Base-by-base conservation (phyloP, 2,888 invertebrate genomes). In the Parasteatoda lunata region DNA sequence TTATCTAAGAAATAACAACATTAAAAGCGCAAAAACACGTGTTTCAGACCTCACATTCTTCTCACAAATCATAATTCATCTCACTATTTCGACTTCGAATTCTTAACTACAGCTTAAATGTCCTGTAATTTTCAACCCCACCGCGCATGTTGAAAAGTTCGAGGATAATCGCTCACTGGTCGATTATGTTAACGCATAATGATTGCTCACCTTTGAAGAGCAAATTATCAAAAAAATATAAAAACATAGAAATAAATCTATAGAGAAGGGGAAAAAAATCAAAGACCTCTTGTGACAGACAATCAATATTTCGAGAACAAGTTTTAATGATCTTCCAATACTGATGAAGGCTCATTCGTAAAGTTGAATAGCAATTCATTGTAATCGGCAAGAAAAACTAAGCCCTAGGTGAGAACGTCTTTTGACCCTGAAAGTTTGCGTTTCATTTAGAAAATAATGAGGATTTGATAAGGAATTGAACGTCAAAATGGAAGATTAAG, bases 131-230 rank as follows among this genome's bases (percentile, higher is more conserved):
- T 81, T 6, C 47, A n/a, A 48, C 47, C n/a, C 59, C 81, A 69
- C 81, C 81, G 75, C 75, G 66, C 4, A 13, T 45, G 81, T 15
- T 75, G 81, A 81, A 81, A n/a, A 68, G 81, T 59, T 81, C 80
- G 51, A 69, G 68, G 59, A 59, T 75, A 81, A 81, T 81, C 81
- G 66, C 54, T 59, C 49, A 15, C 5, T 45, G 54, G 73, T 72
- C 81, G 15, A 75, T 81, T 81, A 80, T 65, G 66, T 72, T 64
- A 54, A 64, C 54, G 68, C 49, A 69, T 81, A 81, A 75, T 81
- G 15, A 69, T 68, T 59, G 48, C 54, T 51, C 15, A 30, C 45
- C 75, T 69, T 69, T 54, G 13, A 68, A n/a, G 11, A 73, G 7
- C 59, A 70, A 80, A n/a, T 71, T n/a, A 64, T 52, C n/a, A 81